These are phyloP conservation scores for Spizella passerina DNA, from an alignment of 2,797 vertebrate species.

Conservation along the genomic window DNA sequence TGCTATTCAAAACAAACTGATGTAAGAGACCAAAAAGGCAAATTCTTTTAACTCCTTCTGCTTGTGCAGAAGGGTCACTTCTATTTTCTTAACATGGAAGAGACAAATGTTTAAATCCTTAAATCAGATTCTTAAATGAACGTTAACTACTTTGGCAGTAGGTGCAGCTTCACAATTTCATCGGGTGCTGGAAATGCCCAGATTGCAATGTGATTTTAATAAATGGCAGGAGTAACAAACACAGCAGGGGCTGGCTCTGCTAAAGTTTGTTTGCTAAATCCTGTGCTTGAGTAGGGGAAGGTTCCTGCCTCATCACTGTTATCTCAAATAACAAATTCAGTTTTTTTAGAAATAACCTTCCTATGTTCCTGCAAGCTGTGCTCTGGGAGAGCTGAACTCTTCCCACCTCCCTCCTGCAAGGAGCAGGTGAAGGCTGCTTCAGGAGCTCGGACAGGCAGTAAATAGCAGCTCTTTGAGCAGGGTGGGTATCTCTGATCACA, in stretches of 20 bases:
- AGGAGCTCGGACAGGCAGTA: not conserved
- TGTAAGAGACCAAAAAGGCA: not conserved
- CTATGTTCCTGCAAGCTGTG: not conserved
- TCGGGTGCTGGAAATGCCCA: not conserved
- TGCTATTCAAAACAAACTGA: slow-evolving; percentile 38
- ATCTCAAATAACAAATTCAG: not conserved
- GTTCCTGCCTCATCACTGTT: not conserved
- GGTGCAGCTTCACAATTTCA: not conserved
- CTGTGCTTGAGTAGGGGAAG: not conserved
- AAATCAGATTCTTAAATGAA: not conserved
- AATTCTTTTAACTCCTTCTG: not conserved
- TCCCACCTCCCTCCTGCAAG: not conserved
- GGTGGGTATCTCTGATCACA: not conserved
- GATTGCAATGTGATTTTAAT: not conserved
- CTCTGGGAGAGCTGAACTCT: not conserved
- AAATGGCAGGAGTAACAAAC: not conserved
- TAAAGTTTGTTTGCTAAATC: not conserved
- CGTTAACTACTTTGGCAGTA: not conserved
- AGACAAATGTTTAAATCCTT: not conserved
- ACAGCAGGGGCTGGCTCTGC: not conserved
- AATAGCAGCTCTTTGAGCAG: not conserved
- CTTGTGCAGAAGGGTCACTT: not conserved
- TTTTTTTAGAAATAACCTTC: not conserved
- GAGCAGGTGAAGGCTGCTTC: not conserved
- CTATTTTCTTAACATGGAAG: not conserved